A percentile compares a stretch with the other conserved stretches of the same genome.
Conservation (phyloP, 2,113 vertebrate genomes). For the Delphinus delphis region DNA sequence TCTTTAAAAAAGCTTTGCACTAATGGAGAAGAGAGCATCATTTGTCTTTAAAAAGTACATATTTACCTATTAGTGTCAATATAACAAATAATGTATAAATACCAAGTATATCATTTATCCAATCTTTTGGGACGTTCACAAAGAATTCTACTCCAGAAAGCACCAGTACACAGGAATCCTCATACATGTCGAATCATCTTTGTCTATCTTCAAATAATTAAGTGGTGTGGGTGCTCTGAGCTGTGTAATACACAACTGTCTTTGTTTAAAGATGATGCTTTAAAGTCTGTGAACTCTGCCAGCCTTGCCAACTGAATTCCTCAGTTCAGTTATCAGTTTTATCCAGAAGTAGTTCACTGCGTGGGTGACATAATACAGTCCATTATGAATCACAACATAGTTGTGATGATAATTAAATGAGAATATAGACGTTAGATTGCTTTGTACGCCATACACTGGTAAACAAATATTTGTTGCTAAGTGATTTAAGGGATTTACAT, state of each 20-base stretch:
- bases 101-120: not conserved
- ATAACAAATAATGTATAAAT: not conserved
- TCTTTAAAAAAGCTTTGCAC: conserved; percentile 25
- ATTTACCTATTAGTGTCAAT: not conserved
- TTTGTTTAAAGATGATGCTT: not conserved
- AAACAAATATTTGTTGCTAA: not conserved
- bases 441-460: not conserved
- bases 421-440: not conserved
- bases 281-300: not conserved
- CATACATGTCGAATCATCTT: not conserved
- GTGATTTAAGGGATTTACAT: not conserved
- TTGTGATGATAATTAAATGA: not conserved
- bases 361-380: not conserved
- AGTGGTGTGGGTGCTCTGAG: not conserved
- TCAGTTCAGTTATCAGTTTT: not conserved
- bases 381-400: not conserved
- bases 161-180: not conserved
- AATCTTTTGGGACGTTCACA: not conserved
- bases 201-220: not conserved
- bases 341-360: not conserved
- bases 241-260: not conserved
- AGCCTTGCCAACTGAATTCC: not conserved
- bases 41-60: not conserved
- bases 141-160: not conserved
- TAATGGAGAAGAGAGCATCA: not conserved